Evolutionary conservation across 1,140 invertebrate genomes (phyloP).

Genomic region (Cotesia chilonis): DNA sequence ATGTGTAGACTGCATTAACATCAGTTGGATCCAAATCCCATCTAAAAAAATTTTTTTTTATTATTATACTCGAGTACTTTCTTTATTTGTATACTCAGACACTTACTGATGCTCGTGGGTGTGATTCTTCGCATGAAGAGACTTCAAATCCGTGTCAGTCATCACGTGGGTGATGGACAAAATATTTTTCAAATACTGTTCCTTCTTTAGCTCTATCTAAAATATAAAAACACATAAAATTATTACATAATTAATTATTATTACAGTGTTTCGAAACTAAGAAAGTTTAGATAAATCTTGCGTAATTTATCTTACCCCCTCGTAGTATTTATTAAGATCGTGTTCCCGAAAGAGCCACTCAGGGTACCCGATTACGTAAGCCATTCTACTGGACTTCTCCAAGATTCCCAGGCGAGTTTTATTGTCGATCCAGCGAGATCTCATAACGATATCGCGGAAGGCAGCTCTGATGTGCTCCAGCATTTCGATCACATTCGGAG

Average conservation of each 20-base stretch:
- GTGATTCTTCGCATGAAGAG: constrained; percentile 49
- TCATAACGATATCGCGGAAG: constrained; percentile 76
- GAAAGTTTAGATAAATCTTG: too few species aligned
- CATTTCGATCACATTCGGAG: constrained; percentile 50
- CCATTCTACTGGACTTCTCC: constrained; percentile 78
- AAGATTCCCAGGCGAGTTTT: constrained; percentile 78
- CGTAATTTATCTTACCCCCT: constrained; percentile 64
- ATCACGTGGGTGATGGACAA: constrained; percentile 63
- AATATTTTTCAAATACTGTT: constrained; percentile 73
- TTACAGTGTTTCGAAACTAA: too few species aligned
- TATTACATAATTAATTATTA: background rate
- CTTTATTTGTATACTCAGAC: background rate
- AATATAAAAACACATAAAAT: constrained; percentile 33
- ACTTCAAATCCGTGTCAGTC: constrained; percentile 46
- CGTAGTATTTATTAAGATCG: constrained; percentile 72
- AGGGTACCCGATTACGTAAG: constrained; percentile 80
- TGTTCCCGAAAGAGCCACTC: constrained; percentile 77
- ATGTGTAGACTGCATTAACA: constrained; percentile 80
- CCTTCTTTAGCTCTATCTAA: constrained; percentile 60
- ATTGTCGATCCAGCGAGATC: constrained; percentile 85
- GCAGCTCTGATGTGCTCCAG: constrained; percentile 79
- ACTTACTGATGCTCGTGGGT: constrained; percentile 56
- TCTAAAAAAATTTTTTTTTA: constrained; percentile 52
- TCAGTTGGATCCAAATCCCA: constrained; percentile 77
- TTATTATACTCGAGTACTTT: background rate